Evolutionary conservation across 2,888 invertebrate genomes (phyloP).

Genomic region (Celastrina argiolus): DNA sequence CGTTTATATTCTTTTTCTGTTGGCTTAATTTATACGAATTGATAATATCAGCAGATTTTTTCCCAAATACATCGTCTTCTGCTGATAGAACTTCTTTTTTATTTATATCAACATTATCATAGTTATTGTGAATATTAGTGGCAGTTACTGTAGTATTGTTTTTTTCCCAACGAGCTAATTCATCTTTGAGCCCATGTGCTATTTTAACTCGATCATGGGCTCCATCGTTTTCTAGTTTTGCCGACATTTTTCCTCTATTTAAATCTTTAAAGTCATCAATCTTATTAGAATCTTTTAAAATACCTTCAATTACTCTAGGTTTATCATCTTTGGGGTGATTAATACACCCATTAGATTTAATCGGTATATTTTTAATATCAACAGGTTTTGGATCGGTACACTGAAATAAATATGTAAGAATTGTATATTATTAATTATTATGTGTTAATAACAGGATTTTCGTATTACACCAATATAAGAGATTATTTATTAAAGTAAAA

Average conservation of each 20-base stretch:
- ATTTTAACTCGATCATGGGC: neutral
- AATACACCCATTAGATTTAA: constrained; percentile 29
- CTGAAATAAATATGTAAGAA: constrained; percentile 14
- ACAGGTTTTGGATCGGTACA: constrained; percentile 22
- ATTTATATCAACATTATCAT: neutral
- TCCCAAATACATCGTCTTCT: constrained; percentile 6
- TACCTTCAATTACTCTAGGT: constrained; percentile 50
- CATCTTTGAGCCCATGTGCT: neutral
- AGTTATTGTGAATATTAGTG: neutral
- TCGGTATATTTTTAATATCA: constrained; percentile 28
- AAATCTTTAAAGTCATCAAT: neutral
- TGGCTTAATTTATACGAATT: constrained; percentile 15
- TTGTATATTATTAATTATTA: no score
- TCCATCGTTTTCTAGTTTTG: neutral
- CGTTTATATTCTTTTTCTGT: constrained; percentile 26
- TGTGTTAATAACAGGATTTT: no score
- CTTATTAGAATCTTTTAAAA: constrained; percentile 38
- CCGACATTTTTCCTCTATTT: neutral
- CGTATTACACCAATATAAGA: no score
- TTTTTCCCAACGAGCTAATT: neutral
- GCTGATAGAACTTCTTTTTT: neutral
- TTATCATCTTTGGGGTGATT: constrained; percentile 33
- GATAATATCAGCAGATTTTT: constrained; percentile 21
- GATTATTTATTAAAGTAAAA: neutral
- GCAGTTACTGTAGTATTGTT: neutral